Conservation (phyloP, 2,113 vertebrate genomes). For the Arenaria interpres region DNA sequence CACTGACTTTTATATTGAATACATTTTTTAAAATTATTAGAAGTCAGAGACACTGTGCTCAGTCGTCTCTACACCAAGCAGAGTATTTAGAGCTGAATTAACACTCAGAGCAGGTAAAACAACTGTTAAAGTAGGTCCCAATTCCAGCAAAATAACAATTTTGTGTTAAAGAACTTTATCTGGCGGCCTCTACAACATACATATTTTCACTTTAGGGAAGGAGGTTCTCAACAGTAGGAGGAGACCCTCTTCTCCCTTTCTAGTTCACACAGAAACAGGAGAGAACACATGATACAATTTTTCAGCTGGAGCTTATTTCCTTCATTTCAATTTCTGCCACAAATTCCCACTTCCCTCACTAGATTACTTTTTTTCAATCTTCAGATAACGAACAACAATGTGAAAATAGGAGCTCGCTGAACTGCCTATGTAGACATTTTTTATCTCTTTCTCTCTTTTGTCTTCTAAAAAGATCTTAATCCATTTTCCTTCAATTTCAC, state of each 20-base stretch:
- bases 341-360: background rate
- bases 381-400: background rate
- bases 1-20: background rate
- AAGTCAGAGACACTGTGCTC: background rate
- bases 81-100: background rate
- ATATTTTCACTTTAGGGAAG: background rate
- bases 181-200: background rate
- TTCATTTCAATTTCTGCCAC: background rate
- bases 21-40: background rate
- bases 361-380: background rate
- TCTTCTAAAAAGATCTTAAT: background rate
- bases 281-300: rapidly evolving
- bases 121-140: background rate
- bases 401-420: background rate
- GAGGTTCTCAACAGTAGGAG: background rate
- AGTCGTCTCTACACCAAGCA: background rate
- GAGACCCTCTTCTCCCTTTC: background rate
- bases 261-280: background rate
- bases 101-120: background rate
- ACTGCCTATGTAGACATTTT: background rate
- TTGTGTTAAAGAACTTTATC: background rate
- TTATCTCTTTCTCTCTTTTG: background rate
- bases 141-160: background rate
- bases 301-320: background rate
- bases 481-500: background rate